Percentiles rank a stretch among this genome's conserved stretches.
These are phyloP conservation scores for Cerceris rybyensis DNA, from an alignment of 2,888 invertebrate genomes.

Conservation along the genomic window DNA sequence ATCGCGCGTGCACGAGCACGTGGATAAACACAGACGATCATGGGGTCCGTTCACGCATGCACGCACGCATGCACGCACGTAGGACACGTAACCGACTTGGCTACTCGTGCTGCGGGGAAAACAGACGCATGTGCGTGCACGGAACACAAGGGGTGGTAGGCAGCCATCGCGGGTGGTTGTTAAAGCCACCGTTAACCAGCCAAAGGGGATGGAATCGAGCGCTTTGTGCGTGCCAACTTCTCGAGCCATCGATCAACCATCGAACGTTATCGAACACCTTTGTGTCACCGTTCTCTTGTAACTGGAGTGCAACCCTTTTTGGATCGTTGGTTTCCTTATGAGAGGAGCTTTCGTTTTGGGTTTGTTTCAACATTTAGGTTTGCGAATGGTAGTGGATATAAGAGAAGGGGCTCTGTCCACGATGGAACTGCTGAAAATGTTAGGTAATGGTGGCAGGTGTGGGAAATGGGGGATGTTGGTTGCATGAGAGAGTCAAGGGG, in stretches of 20 bases:
- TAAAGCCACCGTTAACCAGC: constrained; percentile 41
- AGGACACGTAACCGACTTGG: neutral
- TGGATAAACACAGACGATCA: constrained; percentile 48
- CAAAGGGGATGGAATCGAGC: constrained; percentile 26
- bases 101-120: too few relatives aligned
- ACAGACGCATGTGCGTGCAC: too few relatives aligned
- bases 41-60: constrained; percentile 4
- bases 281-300: constrained; percentile 8
- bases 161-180: neutral
- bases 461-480: too few relatives aligned
- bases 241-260: constrained; percentile 60
- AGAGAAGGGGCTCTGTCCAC: too few relatives aligned
- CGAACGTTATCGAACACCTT: constrained; percentile 40
- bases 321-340: too few relatives aligned
- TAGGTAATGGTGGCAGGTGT: too few relatives aligned
- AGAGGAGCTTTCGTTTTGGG: too few relatives aligned
- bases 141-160: neutral
- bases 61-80: constrained; percentile 14
- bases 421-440: too few relatives aligned
- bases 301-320: too few relatives aligned
- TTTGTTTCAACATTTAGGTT: too few relatives aligned
- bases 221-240: constrained; percentile 44
- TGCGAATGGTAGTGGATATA: too few relatives aligned
- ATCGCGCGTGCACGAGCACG: constrained; percentile 48
- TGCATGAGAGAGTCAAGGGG: too few relatives aligned